Evolutionary conservation across 2,888 invertebrate genomes (phyloP).

Genomic region (Podabrus alpinus): DNA sequence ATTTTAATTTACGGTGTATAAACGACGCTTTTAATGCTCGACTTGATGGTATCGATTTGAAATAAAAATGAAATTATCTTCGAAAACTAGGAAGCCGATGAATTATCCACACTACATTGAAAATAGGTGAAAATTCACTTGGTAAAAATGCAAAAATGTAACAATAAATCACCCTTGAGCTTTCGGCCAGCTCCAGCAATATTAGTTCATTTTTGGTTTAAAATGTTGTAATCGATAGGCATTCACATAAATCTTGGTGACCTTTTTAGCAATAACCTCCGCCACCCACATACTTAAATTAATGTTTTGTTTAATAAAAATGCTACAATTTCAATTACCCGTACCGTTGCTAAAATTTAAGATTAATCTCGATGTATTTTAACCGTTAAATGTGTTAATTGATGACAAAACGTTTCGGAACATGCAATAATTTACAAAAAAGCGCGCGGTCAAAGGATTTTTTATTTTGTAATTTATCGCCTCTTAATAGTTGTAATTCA

Average conservation of each 20-base stretch:
- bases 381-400: constrained; percentile 12
- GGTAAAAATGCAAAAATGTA: background rate
- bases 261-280: background rate
- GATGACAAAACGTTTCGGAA: background rate
- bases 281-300: constrained; percentile 3
- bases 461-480: background rate
- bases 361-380: constrained; percentile 15
- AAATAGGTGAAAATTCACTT: background rate
- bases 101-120: background rate
- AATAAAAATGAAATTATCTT: background rate
- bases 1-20: background rate
- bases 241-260: background rate
- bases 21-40: background rate
- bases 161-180: background rate
- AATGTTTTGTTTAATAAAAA: background rate
- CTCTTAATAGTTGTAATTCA: background rate
- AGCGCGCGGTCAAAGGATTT: background rate
- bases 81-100: background rate
- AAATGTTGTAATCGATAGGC: background rate
- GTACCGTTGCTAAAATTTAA: constrained; percentile 9
- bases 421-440: background rate
- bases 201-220: background rate
- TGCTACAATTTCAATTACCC: constrained; percentile 11
- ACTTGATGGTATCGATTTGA: background rate
- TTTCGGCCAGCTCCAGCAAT: background rate